A percentile compares a stretch with the other conserved stretches of the same genome.
Conservation (phyloP, 2,888 invertebrate species). For the Zonitis immaculata region DNA sequence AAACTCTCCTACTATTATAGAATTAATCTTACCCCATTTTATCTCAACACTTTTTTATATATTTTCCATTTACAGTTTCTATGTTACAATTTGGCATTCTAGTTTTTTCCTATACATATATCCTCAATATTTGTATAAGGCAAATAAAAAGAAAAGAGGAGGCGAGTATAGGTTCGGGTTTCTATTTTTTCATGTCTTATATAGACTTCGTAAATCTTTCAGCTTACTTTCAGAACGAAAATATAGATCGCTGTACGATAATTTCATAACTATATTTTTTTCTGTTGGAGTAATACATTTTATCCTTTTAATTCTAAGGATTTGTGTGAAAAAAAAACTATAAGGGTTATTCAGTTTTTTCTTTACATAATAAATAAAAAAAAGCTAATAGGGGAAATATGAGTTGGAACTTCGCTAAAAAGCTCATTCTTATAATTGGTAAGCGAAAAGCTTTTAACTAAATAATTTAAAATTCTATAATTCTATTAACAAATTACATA, state of each 20-base stretch:
- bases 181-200: slow-evolving; percentile 8
- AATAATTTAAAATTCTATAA: too few relatives aligned
- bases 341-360: neutral
- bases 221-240: slow-evolving; percentile 1
- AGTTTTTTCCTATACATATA: too few relatives aligned
- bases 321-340: too few relatives aligned
- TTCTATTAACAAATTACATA: too few relatives aligned
- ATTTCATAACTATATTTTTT: slow-evolving; percentile 8
- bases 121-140: neutral
- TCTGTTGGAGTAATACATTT: neutral
- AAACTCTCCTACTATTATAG: too few relatives aligned
- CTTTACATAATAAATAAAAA: neutral
- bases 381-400: neutral
- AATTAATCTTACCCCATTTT: too few relatives aligned
- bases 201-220: slow-evolving; percentile 9
- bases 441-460: slow-evolving; percentile 28
- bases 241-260: too few relatives aligned
- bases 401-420: too few relatives aligned
- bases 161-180: too few relatives aligned
- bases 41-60: slow-evolving; percentile 28
- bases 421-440: slow-evolving; percentile 34
- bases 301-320: neutral
- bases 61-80: slow-evolving; percentile 15
- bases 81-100: too few relatives aligned
- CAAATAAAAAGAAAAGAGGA: neutral